These are phyloP conservation scores for Hyla sarda DNA, from an alignment of 2,113 vertebrate species.

Conservation along the genomic window DNA sequence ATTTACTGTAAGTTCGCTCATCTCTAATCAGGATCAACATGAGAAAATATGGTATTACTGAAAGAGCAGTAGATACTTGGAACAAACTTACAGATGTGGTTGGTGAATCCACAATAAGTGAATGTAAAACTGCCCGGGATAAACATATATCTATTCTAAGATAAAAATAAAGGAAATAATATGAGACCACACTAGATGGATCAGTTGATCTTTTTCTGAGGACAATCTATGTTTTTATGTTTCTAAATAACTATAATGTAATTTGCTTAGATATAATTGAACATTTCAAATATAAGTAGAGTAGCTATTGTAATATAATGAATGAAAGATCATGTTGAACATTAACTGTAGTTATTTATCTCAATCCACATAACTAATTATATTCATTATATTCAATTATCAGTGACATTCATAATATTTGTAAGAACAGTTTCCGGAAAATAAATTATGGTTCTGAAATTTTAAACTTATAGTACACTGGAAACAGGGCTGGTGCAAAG, in stretches of 20 bases:
- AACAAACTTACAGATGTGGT: too few relatives aligned
- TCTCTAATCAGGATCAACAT: too few relatives aligned
- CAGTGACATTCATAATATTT: neutral
- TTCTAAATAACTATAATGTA: neutral
- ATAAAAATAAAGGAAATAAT: too few relatives aligned
- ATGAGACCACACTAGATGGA: too few relatives aligned
- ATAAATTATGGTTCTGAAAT: neutral
- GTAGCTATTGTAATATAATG: neutral
- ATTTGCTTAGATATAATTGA: neutral
- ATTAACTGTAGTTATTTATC: conserved; percentile 17
- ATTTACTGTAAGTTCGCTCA: too few relatives aligned
- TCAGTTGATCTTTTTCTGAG: too few relatives aligned
- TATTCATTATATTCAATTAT: conserved; percentile 10
- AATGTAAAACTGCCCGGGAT: too few relatives aligned
- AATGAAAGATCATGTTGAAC: neutral
- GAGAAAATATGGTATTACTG: too few relatives aligned
- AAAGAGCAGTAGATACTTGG: too few relatives aligned
- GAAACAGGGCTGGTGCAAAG: too few relatives aligned
- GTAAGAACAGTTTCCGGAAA: neutral
- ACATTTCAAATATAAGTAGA: neutral
- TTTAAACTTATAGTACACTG: neutral
- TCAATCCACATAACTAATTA: neutral
- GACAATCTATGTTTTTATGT: neutral
- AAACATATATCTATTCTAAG: too few relatives aligned
- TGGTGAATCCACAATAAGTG: too few relatives aligned